Evolutionary conservation across 1,140 invertebrate genomes (phyloP).

Genomic region (Cephus cinctus): DNA sequence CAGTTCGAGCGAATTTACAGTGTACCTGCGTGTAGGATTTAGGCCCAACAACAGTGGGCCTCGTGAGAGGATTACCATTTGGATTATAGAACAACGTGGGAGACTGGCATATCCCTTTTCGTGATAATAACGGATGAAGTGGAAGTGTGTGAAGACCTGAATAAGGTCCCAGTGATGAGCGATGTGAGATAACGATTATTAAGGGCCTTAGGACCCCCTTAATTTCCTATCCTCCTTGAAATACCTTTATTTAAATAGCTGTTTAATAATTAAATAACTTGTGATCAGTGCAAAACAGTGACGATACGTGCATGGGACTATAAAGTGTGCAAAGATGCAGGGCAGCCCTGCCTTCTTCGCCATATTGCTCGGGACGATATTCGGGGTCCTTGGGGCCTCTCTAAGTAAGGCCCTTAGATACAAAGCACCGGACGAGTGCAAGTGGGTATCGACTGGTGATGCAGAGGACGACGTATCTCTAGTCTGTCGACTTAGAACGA

Average conservation of each 20-base stretch:
- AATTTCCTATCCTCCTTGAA: too few species aligned
- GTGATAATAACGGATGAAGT: not conserved
- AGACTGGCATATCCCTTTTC: not conserved
- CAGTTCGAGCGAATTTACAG: too few species aligned
- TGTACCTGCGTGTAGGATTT: too few species aligned
- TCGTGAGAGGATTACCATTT: conserved; percentile 2
- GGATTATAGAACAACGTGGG: not conserved
- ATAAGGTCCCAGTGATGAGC: conserved; percentile 23
- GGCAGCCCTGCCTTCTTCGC: conserved; percentile 56
- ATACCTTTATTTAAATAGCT: too few species aligned
- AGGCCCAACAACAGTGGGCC: too few species aligned
- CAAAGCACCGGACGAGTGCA: conserved; percentile 83
- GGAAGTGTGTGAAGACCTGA: too few species aligned
- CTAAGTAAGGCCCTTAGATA: conserved; percentile 71
- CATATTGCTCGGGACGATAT: conserved; percentile 64
- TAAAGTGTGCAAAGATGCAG: conserved; percentile 40
- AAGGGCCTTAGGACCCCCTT: conserved; percentile 28
- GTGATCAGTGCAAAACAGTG: not conserved
- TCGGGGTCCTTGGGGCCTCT: conserved; percentile 67
- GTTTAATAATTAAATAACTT: not conserved
- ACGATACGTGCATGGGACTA: conserved; percentile 9
- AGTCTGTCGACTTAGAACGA: conserved; percentile 77
- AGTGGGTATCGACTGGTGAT: conserved; percentile 70
- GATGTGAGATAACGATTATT: conserved; percentile 28
- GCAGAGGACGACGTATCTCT: conserved; percentile 71